Base-by-base conservation (phyloP, 2,888 invertebrate genomes). In the Leuctra nigra region DNA sequence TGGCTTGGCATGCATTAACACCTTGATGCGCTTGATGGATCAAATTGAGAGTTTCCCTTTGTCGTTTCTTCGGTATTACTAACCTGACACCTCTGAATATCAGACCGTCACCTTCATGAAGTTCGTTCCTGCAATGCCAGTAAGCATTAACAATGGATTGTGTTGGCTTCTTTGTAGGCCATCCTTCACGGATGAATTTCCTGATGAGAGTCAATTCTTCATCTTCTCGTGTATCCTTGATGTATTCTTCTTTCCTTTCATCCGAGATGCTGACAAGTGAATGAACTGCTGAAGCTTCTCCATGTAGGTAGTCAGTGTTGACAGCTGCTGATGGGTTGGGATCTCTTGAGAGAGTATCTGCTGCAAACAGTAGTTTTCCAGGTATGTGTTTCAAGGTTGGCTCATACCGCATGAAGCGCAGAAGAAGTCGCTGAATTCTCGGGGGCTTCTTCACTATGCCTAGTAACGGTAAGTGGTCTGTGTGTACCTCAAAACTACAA, bases 1-100 rank as follows among this genome's bases (percentile, higher is more conserved):
- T 54, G 2, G 23, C 22, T 54, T 25, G 38, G 24, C 39, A 24
- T n/a, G 29, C 22, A n/a, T 20, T 24, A 13, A 54, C 41, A 20
- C 54, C 54, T 22, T 39, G 29, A 54, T 54, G 54, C 4, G 39
- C 54, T 25, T 38, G 18, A 22, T 54, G 54, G 9, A 54, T 18
- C 24, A 54, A 44, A 14, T 20, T 24, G 23, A 54, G 25, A 14
- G 22, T 41, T 16, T 11, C 2, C 22, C 29, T 38, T 25, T 44
- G 20, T 4, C 9, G 41, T 46, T 14, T 24, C 13, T 13, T 46
- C 18, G 54, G 54, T 13, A 54, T 41, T 18, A 44, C 24, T 23
- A 54, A 13, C 16, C 41, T 41, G 2, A 23, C 7, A 18, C 41
- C 41, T 39, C 29, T 22, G 14, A 54, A 44, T n/a, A 54, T 4